Base-by-base conservation (phyloP, 2,888 invertebrate genomes). In the Polyploca ridens region DNA sequence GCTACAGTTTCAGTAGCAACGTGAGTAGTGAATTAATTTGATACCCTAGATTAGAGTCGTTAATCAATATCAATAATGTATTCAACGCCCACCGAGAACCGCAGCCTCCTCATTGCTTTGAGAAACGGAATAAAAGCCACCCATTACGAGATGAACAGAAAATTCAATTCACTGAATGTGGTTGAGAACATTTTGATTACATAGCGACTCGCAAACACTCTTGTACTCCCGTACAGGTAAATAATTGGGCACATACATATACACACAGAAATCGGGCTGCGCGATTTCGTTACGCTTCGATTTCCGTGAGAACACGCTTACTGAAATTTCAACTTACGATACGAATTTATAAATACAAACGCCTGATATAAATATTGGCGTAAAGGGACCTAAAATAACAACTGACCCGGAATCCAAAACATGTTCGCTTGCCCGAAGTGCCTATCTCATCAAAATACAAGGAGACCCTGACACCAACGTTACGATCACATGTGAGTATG, bases 71-170 rank as follows among this genome's bases (percentile, higher is more conserved):
- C 69, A 71, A 74, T 80, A 81, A 81, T 78, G 82, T 80, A 81
- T 78, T 81, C 79, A 73, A 73, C 66, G 71, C 73, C 73, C 70
- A 74, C 73, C 72, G 71, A 69, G 63, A 63, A 66, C 66, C 68
- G 66, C 35, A 74, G 69, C 71, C 72, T 72, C 72, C 72, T 69
- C 71, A 72, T 66, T 71, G 66, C 64, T 69, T 44, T 61, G 19
- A 49, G 66, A 66, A 75, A 71, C 73, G 68, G 74, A 75, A 81
- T 82, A 79, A 81, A 84, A 79, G 77, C 83, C 71, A 70, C 69
- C 79, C 79, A 86, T 86, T 85, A 84, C 79, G 76, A 80, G 81
- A 84, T 85, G 79, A 82, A 82, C 78, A 70, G 78, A 83, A 85
- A 82, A 82, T 84, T 77, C 81, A 81, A 81, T 85, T 78, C 78